A percentile compares a stretch with the other conserved stretches of the same genome.
These are phyloP conservation scores for Ischnura elegans DNA, from an alignment of 2,888 invertebrate species.

Conservation along the genomic window DNA sequence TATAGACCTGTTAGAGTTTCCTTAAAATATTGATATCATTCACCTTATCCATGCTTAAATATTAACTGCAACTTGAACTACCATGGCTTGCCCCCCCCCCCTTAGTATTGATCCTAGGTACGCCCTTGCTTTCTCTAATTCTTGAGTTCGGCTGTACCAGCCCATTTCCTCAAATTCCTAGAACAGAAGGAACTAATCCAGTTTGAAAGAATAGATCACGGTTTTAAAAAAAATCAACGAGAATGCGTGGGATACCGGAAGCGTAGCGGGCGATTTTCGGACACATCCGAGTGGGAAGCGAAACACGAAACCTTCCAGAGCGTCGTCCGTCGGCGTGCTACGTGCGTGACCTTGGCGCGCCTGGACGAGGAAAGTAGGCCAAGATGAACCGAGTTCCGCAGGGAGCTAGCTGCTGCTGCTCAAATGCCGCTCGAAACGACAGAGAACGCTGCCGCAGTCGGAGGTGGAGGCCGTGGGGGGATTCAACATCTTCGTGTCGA, in stretches of 20 bases:
- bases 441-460: neutral
- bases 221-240: neutral
- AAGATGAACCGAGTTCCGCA: neutral
- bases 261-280: neutral
- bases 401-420: neutral
- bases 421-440: neutral
- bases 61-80: no score
- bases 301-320: neutral
- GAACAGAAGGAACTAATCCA: no score
- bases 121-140: no score
- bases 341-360: neutral
- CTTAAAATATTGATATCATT: no score
- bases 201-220: no score
- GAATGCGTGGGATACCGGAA: neutral
- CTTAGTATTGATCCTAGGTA: no score
- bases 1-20: no score
- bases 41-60: no score
- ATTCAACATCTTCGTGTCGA: no score
- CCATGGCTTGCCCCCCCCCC: no score
- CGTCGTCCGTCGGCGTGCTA: neutral
- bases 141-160: no score
- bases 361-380: neutral
- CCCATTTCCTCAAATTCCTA: no score
- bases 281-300: neutral
- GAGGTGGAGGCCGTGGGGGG: neutral